Percentiles rank a stretch among this genome's conserved stretches.
These are phyloP conservation scores for Pilophorus perplexus DNA, from an alignment of 2,888 invertebrate genomes.

Conservation along the genomic window DNA sequence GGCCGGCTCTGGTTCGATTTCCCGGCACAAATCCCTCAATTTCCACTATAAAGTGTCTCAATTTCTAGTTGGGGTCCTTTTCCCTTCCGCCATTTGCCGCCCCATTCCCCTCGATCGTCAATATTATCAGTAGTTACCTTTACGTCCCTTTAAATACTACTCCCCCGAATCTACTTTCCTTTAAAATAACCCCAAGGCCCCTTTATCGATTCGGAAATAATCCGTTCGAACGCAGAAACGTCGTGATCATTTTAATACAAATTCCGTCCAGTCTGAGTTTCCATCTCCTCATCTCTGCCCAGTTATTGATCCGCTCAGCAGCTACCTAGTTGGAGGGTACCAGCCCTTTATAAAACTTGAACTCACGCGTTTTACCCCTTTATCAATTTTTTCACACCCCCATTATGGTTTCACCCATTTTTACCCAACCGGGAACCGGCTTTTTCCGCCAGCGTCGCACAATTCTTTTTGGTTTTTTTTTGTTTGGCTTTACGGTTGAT, in stretches of 20 bases:
- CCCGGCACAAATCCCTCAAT: neutral
- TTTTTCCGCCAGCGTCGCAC: too few relatives aligned
- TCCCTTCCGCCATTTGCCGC: constrained; percentile 36
- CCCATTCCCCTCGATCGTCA: constrained; percentile 7
- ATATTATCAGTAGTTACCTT: neutral
- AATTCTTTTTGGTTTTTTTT: too few relatives aligned
- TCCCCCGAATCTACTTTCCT: too few relatives aligned
- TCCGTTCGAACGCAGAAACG: neutral
- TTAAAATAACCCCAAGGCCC: neutral
- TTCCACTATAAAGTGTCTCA: neutral
- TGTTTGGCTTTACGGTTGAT: too few relatives aligned
- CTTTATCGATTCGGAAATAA: neutral
- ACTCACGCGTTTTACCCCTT: neutral
- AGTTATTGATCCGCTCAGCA: constrained; percentile 36
- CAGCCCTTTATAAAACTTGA: constrained; percentile 25
- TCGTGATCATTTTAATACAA: too few relatives aligned
- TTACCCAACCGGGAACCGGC: too few relatives aligned
- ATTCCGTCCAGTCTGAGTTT: neutral
- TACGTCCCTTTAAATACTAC: too few relatives aligned
- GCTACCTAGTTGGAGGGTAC: constrained; percentile 14
- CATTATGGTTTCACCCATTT: too few relatives aligned
- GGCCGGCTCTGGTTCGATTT: neutral
- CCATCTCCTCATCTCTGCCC: constrained; percentile 29
- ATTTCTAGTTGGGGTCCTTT: constrained; percentile 8
- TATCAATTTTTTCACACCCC: neutral